Evolutionary conservation across 1,140 invertebrate genomes (phyloP), one percentile per base, ranked within the genome.

Genomic region (Xylocopa sonorina): DNA sequence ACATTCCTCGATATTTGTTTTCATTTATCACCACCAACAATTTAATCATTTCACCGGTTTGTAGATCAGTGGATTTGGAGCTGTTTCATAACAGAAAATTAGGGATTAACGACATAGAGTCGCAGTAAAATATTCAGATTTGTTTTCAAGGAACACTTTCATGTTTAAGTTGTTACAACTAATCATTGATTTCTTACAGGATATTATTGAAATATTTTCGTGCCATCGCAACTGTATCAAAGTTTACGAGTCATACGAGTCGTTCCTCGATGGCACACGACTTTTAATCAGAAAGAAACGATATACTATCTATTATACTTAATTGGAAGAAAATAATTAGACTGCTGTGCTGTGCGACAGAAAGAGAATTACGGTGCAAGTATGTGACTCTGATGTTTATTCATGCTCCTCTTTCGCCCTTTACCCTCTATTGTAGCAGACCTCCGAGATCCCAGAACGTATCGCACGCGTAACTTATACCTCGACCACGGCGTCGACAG

Each of bases 381-480:
- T 64, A 67, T 43, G 67, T 38, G 43, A 21, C 72, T 62, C 82
- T 48, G 71, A 80, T 84, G 77, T 84, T 80, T 84, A 84, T 84
- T 84, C 83, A 84, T 84, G 71, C 48, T 53, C 48, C 46, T 60
- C 46, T 57, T 60, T 68, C 43, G 21, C 51, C 48, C 50, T 51
- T 53, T 71, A 53, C 46, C 68, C 66, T 68, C 78, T 69, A 84
- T 84, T 84, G 83, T 84, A 63, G 46, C 21, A 51, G 53, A 46
- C 55, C 57, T 29, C 38, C 77, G 77, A 34, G 78, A 43, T 80
- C 83, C 71, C 82, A 84, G 82, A 82, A 80, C 76, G 62, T 60
- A 83, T 84, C 83, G 77, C 64, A 62, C 50, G 50, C 74, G 81
- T 80, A 74, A 83, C 82, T 82, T 78, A 83, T 60, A 74, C 71